Evolutionary conservation across 2,113 vertebrate species (phyloP).

Genomic region (Polypterus senegalus): DNA sequence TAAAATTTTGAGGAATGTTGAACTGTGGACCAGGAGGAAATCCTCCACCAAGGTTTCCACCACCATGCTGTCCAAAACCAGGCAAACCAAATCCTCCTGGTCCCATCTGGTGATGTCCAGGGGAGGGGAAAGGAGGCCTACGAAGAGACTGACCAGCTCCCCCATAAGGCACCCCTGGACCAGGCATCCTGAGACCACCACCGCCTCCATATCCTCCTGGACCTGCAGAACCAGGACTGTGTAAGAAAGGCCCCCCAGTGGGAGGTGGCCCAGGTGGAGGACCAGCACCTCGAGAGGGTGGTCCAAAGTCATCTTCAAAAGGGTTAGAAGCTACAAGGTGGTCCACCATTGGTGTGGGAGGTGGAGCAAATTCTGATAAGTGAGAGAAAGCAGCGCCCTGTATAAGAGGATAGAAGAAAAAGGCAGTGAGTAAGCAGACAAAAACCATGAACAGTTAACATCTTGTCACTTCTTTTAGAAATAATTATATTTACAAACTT

Average conservation of each 20-base stretch:
- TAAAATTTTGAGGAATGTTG: slow-evolving; percentile 80
- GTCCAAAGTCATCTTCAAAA: slow-evolving; percentile 91
- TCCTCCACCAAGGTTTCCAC: slow-evolving; percentile 48
- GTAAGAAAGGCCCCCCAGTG: slow-evolving; percentile 54
- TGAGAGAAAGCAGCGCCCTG: slow-evolving; percentile 85
- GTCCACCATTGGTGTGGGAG: slow-evolving; percentile 93
- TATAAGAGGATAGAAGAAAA: slow-evolving; percentile 5
- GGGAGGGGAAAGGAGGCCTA: slow-evolving; percentile 47
- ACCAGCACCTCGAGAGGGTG: slow-evolving; percentile 65
- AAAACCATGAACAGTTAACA: too few relatives aligned
- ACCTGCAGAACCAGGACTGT: slow-evolving; percentile 58
- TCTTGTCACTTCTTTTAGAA: too few relatives aligned
- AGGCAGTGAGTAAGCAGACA: not conserved
- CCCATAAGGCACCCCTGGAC: slow-evolving; percentile 57
- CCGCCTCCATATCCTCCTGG: slow-evolving; percentile 48
- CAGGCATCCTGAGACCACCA: slow-evolving; percentile 47
- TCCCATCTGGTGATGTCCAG: slow-evolving; percentile 70
- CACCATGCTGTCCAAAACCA: slow-evolving; percentile 32
- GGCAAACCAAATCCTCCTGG: slow-evolving; percentile 60
- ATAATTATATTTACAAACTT: too few relatives aligned
- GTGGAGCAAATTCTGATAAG: slow-evolving; percentile 92
- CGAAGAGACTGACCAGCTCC: slow-evolving; percentile 36
- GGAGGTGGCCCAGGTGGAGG: slow-evolving; percentile 30
- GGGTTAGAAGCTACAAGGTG: slow-evolving; percentile 94
- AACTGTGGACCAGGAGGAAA: slow-evolving; percentile 65